Percentiles rank a stretch among this genome's conserved stretches.
These are phyloP conservation scores for Brachypteracias leptosomus DNA, from an alignment of 2,113 vertebrate species.

Conservation along the genomic window DNA sequence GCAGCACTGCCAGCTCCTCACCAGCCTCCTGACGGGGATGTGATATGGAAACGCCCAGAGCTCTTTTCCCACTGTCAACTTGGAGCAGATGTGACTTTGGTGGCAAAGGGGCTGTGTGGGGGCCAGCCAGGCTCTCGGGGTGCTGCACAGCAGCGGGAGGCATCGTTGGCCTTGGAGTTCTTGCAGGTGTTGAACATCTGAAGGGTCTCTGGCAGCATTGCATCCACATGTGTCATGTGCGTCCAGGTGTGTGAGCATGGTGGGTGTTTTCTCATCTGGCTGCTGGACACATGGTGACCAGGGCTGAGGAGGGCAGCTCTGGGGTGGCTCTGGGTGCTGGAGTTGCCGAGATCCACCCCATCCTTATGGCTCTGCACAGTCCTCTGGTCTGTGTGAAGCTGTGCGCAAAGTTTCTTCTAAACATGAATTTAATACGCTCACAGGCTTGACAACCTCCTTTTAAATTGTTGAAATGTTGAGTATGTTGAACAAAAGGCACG, in stretches of 20 bases:
- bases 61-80: not conserved
- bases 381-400: not conserved
- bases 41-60: slow-evolving; percentile 45
- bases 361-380: slow-evolving; percentile 21
- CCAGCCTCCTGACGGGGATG: not conserved
- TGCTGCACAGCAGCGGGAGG: not conserved
- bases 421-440: not conserved
- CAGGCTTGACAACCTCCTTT: not conserved
- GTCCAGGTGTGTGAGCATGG: not conserved
- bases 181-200: slow-evolving; percentile 15
- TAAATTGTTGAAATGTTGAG: not conserved
- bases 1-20: slow-evolving; percentile 8
- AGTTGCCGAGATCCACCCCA: slow-evolving; percentile 32
- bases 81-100: not conserved
- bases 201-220: not conserved
- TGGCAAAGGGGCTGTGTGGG: not conserved
- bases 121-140: rapidly evolving
- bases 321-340: slow-evolving; percentile 70
- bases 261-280: not conserved
- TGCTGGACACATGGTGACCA: not conserved
- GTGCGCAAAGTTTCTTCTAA: not conserved
- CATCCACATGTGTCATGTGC: not conserved
- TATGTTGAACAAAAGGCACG: not conserved
- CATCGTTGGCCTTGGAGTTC: not conserved
- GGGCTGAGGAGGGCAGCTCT: slow-evolving; percentile 20